Evolutionary conservation across 2,797 vertebrate genomes (phyloP).

Genomic region (Epinephelus awoara): DNA sequence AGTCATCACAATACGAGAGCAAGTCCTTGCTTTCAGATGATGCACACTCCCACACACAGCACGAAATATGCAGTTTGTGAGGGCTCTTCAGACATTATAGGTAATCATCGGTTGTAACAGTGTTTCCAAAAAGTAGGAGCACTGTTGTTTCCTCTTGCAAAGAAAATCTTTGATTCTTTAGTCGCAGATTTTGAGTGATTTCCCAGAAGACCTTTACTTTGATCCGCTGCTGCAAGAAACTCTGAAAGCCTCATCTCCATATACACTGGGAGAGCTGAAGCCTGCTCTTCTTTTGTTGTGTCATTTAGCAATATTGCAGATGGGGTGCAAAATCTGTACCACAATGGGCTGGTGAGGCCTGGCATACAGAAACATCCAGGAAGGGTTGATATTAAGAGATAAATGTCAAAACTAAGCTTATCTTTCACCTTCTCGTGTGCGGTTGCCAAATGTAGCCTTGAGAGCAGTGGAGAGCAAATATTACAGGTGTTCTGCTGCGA

Average conservation of each 20-base stretch:
- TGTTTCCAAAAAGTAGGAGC: constrained; percentile 9
- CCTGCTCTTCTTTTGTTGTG: constrained; percentile 10
- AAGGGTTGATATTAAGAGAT: neutral
- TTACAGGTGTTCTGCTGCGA: constrained; percentile 44
- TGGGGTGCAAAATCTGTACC: constrained; percentile 4
- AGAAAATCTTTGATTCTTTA: constrained; percentile 21
- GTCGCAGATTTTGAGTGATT: constrained; percentile 21
- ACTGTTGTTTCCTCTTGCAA: constrained; percentile 19
- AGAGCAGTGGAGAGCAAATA: constrained; percentile 6
- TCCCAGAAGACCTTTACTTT: constrained; percentile 41
- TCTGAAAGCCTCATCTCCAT: constrained; percentile 21
- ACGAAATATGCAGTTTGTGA: neutral
- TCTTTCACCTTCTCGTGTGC: constrained; percentile 21
- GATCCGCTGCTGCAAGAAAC: constrained; percentile 15
- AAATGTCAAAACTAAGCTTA: constrained; percentile 11
- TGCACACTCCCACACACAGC: constrained; percentile 16
- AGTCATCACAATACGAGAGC: neutral
- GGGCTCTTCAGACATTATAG: constrained; percentile 6
- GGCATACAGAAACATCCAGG: neutral
- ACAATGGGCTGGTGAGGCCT: neutral
- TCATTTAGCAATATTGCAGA: constrained; percentile 4
- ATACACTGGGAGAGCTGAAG: neutral
- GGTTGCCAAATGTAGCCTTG: constrained; percentile 20
- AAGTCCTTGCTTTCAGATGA: neutral
- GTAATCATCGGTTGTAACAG: constrained; percentile 12